Base-by-base conservation (phyloP, 2,888 invertebrate genomes). In the Yponomeuta evonymella region DNA sequence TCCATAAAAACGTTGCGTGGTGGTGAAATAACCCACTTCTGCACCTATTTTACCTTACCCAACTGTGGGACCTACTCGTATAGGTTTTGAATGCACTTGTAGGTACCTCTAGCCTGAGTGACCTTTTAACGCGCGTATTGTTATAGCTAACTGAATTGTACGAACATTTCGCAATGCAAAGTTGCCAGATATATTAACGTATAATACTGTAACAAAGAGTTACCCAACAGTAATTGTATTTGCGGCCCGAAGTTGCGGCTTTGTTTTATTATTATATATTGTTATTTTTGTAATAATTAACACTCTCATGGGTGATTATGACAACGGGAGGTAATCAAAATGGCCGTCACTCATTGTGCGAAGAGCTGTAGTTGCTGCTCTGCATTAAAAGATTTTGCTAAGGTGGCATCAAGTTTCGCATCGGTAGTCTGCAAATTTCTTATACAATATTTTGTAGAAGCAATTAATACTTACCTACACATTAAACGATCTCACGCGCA, bases 181-280 rank as follows among this genome's bases (percentile, higher is more conserved):
- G 71, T 72, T 72, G 72, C 70, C 72, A 66, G 67, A 70, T 70
- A 67, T 33, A 66, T 70, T 70, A 68, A 70, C 67, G 69, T 71
- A 30, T 64, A 70, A 72, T 65, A 69, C 36, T 78, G 80, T 81
- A 83, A 84, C 81, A 79, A 80, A 81, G 84, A 82, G 83, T 90
- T 90, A 85, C 89, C 79, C 88, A 89, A 90, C 84, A 81, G 79
- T 86, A 84, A 89, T 86, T 88, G 87, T 87, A 86, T 89, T 89
- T 89, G 81, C 83, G 84, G 79, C 76, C 79, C 79, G 84, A 84
- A 83, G 84, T 82, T 12, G 79, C 79, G 73, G 80, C 80, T 87
- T 87, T 87, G 87, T 87, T 86, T 88, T 82, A 58, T 85, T 83
- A 85, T 83, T 58, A 58, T 58, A 58, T 58, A 58, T 58, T 58